These are phyloP conservation scores for Pogonognathellus flavescens DNA, from an alignment of 1,140 invertebrate species.

Conservation along the genomic window DNA sequence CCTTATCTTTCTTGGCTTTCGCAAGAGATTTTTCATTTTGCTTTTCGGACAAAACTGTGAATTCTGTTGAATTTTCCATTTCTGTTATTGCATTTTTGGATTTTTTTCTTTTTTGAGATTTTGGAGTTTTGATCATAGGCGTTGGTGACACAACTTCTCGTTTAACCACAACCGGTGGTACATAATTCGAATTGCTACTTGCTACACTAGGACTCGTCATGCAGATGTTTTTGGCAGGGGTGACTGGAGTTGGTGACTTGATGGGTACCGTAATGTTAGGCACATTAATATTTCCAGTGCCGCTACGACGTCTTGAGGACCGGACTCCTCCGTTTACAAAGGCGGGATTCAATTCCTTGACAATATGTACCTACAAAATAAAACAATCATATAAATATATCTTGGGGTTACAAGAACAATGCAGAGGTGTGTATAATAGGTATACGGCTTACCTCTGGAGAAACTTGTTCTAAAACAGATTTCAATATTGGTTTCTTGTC, in stretches of 20 bases:
- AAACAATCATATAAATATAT: neutral
- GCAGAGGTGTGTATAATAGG: neutral
- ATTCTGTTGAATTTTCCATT: neutral
- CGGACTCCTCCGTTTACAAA: neutral
- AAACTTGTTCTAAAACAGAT: neutral
- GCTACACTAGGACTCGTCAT: neutral
- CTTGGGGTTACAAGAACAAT: neutral
- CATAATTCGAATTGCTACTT: neutral
- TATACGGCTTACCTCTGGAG: neutral
- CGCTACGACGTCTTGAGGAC: slow-evolving; percentile 17
- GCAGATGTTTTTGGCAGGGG: neutral
- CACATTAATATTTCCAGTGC: neutral
- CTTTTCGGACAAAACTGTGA: neutral
- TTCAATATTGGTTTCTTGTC: slow-evolving; percentile 1
- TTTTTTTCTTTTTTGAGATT: neutral
- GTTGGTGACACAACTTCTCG: neutral
- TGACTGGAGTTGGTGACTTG: neutral
- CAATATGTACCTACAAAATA: neutral
- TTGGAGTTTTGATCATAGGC: too few relatives aligned
- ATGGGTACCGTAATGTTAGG: neutral
- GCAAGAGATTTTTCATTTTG: neutral
- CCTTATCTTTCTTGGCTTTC: neutral
- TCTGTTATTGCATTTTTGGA: neutral
- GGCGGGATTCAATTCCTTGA: neutral
- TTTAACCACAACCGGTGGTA: neutral